Conservation (phyloP, 2,888 invertebrate species). For the Antheraea yamamai region DNA sequence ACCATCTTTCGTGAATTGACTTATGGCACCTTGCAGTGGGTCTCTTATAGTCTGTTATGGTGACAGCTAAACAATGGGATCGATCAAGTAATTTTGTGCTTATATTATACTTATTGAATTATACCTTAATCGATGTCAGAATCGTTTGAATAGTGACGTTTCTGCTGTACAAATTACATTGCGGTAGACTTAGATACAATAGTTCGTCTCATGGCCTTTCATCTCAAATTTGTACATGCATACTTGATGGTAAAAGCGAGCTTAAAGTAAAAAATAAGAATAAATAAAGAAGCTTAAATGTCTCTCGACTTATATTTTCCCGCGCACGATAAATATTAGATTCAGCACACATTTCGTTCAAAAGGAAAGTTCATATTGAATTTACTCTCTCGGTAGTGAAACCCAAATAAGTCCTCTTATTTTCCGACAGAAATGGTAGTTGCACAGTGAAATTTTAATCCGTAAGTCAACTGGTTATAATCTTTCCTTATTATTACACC, state of each 20-base stretch:
- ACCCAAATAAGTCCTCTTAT: slow-evolving; percentile 48
- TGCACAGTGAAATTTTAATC: slow-evolving; percentile 26
- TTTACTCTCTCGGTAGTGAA: slow-evolving; percentile 51
- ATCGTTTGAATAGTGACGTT: no score
- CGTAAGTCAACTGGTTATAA: not conserved
- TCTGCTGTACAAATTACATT: no score
- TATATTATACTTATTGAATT: no score
- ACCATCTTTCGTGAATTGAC: no score
- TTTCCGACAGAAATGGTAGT: slow-evolving; percentile 18
- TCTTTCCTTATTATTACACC: not conserved
- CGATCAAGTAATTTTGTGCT: no score
- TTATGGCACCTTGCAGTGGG: no score
- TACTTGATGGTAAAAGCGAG: not conserved
- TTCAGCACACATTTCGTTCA: slow-evolving; percentile 40
- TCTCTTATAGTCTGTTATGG: no score
- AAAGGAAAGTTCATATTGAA: slow-evolving; percentile 67
- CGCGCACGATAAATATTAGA: not conserved
- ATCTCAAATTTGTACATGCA: not conserved
- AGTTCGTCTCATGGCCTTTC: not conserved
- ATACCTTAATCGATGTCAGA: no score
- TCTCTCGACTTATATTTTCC: not conserved
- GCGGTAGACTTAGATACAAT: not conserved
- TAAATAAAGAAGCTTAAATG: not conserved
- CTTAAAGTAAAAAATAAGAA: not conserved
- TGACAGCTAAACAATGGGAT: no score